Base-by-base conservation (phyloP, 2,888 invertebrate genomes). In the Meghimatium bilineatum region DNA sequence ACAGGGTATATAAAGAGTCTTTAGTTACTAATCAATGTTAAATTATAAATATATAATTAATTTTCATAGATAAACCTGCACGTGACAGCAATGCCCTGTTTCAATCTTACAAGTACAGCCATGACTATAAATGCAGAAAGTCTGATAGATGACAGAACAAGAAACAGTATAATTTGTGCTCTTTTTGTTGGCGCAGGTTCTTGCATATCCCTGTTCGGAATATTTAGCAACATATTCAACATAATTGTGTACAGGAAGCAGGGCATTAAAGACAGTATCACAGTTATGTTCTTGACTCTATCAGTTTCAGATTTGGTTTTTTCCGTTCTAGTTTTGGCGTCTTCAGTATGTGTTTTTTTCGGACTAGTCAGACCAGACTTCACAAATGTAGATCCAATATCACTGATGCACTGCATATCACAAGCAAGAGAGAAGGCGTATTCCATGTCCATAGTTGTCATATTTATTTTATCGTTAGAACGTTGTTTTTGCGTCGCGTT, bases 251-350 rank as follows among this genome's bases (percentile, higher is more conserved):
- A 60, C 34, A 1, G 34, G 23, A 60, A 76, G 26, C 76, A 34
- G 34, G 76, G 76, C 32, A 34, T 76, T 60, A 76, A 60, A 76
- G 76, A 76, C 56, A 76, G 76, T 14, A 1, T 20, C 26, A 60
- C 56, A 23, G 56, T 76, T 76, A 29, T 34, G 36, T 76, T 76
- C 34, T 10, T 76, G 2, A 34, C 32, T 60, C 26, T 76, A 29
- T 60, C 76, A 12, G 36, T 34, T 26, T 5, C 60, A 23, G 76
- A 76, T 26, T 60, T 20, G n/a, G 60, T 60, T 12, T 56, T 76
- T 26, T 76, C 20, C 8, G 34, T 44, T 1, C 34, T 76, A 17
- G 34, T 34, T 34, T 23, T 76, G 8, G 52, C 32, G 29, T 3
- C 29, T 14, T 52, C 52, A 0, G 12, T 75, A 17, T 5, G 52